phyloP scores from a whole-genome alignment of 1,140 invertebrate species.

The Dryas iulia region DNA sequence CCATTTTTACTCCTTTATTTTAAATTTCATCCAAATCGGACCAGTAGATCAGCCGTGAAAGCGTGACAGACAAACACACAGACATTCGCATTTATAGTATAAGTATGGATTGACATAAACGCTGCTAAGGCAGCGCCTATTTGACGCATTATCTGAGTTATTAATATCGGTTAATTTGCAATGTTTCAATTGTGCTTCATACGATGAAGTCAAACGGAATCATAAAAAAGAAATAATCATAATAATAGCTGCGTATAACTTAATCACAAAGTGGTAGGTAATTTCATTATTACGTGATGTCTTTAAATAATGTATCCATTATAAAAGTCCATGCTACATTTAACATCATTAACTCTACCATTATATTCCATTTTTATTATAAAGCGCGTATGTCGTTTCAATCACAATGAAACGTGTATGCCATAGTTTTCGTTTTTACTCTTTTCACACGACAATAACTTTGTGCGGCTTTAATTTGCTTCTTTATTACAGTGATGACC shows the following conservation, averaged over 20 bases:
- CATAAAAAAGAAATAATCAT: not conserved
- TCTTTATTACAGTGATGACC: constrained; percentile 4
- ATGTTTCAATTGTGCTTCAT: not conserved
- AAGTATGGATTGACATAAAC: too few relatives aligned
- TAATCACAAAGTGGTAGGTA: not conserved
- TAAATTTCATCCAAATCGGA: too few relatives aligned
- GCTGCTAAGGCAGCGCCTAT: too few relatives aligned
- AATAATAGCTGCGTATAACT: not conserved
- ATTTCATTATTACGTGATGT: not conserved
- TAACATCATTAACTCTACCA: constrained; percentile 7
- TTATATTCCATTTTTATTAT: constrained; percentile 9
- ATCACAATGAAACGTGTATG: constrained; percentile 23
- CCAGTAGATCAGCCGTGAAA: too few relatives aligned
- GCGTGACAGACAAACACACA: too few relatives aligned
- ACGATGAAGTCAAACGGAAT: not conserved
- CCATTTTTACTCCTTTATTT: too few relatives aligned
- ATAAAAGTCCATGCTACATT: constrained; percentile 7
- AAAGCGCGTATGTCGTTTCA: not conserved
- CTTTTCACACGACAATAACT: constrained; percentile 15
- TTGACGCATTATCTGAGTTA: too few relatives aligned
- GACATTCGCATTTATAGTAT: too few relatives aligned
- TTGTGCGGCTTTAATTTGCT: constrained; percentile 19
- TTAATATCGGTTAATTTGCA: too few relatives aligned
- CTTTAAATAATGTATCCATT: constrained; percentile 3
- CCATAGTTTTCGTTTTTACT: constrained; percentile 22